phyloP scores from a whole-genome alignment of 1,140 invertebrate genomes.

The Gerris buenoi region DNA sequence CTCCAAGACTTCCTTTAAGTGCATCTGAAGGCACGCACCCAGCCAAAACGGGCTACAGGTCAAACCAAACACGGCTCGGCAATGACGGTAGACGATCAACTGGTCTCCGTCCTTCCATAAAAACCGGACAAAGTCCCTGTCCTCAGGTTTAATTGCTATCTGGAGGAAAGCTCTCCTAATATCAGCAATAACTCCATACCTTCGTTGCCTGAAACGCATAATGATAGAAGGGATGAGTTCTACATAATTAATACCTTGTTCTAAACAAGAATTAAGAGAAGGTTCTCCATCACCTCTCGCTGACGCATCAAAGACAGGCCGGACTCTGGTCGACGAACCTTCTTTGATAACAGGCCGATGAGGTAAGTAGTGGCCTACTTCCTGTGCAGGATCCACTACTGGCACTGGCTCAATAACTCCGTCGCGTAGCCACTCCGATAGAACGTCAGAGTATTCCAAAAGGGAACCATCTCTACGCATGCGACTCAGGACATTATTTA shows the following conservation, averaged over 20 bases:
- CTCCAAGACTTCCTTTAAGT: conserved; percentile 6
- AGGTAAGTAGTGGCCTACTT: background rate
- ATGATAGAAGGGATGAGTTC: conserved; percentile 25
- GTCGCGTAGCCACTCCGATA: background rate
- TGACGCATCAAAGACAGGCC: background rate
- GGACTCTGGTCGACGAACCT: background rate
- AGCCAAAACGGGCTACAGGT: conserved; percentile 18
- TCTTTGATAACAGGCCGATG: background rate
- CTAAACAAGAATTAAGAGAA: background rate
- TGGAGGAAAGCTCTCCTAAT: conserved; percentile 28
- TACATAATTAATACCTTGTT: background rate
- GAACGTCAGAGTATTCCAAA: background rate
- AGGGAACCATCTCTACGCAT: background rate
- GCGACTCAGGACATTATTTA: background rate
- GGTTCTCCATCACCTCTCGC: background rate
- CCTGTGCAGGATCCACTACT: background rate
- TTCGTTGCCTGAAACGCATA: conserved; percentile 22
- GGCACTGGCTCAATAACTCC: background rate
- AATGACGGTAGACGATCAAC: conserved; percentile 18
- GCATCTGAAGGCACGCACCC: background rate
- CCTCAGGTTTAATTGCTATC: conserved; percentile 21
- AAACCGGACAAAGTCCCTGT: conserved; percentile 24
- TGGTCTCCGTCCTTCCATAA: conserved; percentile 19
- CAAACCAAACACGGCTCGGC: conserved; percentile 10
- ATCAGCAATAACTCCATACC: conserved; percentile 27